These are phyloP conservation scores for Anabas testudineus DNA, from an alignment of 2,797 vertebrate genomes.

Conservation along the genomic window DNA sequence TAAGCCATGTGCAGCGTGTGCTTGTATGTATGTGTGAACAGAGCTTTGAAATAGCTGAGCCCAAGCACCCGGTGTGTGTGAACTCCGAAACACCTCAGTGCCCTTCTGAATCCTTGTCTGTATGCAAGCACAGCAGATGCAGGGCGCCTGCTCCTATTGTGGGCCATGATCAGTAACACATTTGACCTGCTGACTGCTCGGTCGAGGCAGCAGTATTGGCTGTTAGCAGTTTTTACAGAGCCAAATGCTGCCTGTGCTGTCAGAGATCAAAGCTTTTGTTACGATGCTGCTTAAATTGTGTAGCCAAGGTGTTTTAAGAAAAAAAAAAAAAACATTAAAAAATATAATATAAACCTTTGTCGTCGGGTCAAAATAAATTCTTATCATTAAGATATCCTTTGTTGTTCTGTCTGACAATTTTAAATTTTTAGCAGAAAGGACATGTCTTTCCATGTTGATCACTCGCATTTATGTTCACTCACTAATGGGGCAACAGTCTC, in stretches of 20 bases:
- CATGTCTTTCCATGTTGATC: constrained; percentile 3
- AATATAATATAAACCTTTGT: no score
- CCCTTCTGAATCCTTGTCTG: constrained; percentile 69
- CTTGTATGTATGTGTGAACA: not conserved
- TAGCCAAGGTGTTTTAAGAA: constrained; percentile 14
- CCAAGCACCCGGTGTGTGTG: constrained; percentile 20
- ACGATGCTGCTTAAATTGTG: constrained; percentile 4
- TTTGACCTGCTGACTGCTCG: constrained; percentile 73
- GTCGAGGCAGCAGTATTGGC: constrained; percentile 65
- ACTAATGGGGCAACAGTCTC: constrained; percentile 22
- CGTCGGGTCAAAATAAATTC: not conserved
- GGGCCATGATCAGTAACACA: constrained; percentile 74
- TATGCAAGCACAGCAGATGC: constrained; percentile 75
- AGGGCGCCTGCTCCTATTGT: constrained; percentile 59
- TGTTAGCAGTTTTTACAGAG: constrained; percentile 61
- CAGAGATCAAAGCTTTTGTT: constrained; percentile 50
- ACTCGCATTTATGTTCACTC: not conserved
- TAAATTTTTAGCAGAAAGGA: not conserved
- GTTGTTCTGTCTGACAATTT: not conserved
- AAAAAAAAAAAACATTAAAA: no score
- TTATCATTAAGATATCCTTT: not conserved
- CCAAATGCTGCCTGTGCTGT: constrained; percentile 42
- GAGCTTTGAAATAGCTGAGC: constrained; percentile 25
- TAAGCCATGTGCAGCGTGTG: not conserved
- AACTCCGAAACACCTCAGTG: constrained; percentile 39